Evolutionary conservation across 53 echinoderm and acorn worm genomes (phyloP), one percentile per base, ranked within the genome.

Genomic region (Holothuria leucospilota): DNA sequence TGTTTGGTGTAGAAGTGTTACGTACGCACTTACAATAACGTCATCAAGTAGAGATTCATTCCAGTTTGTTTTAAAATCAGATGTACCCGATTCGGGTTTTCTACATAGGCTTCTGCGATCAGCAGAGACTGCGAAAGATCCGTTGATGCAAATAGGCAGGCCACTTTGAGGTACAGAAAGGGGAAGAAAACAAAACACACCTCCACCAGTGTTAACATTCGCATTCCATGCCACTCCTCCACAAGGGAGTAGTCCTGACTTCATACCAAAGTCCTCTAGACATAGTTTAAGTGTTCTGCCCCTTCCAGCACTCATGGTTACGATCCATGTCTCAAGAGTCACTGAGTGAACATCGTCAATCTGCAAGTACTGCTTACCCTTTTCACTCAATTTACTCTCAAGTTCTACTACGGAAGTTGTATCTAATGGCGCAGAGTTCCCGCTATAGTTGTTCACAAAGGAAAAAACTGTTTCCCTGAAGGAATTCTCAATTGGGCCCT

Each of bases 161-260:
- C 30, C 23, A 20, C 80, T 79, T 18, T 34, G n/a, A 13, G 80
- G 62, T 59, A 97, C 86, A 69, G 90, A 86, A 2, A 97, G 86
- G 27, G 97, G 95, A 29, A 97, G 91, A 68, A 85, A 95, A 69
- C 93, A 92, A 63, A 87, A 95, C 13, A 87, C 86, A 2, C 82
- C 20, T 0, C 85, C 90, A 51, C 59, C 38, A 10, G 56, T 10
- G 7, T 49, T 11, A 13, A 23, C 16, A 49, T 20, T 74, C 5
- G 74, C 18, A 46, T n/a, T 51, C 80, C 80, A 79, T 25, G 80
- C 80, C 8, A 79, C 80, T 18, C 60, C 80, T 2, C 80, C 80
- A 18, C 30, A 79, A 59, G 80, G 80, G 1, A 79, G 29, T 34
- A 79, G 38, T 25, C 80, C 61, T 30, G 74, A 74, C 20, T 5